Evolutionary conservation across 2,888 invertebrate genomes (phyloP).

Genomic region (Harpagoxenus sublaevis): DNA sequence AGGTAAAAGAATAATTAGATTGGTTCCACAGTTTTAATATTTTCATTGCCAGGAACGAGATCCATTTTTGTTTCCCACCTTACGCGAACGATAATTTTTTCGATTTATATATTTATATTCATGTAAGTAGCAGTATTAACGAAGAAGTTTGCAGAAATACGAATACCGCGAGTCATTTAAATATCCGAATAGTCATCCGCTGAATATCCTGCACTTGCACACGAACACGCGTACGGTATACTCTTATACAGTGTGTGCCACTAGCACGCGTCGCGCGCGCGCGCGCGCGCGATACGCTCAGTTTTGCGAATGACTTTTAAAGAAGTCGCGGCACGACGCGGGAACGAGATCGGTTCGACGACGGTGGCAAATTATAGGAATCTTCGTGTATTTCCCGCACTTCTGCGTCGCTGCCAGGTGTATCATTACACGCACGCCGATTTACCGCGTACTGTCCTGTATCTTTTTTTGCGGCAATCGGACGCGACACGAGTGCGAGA

Average conservation of each 20-base stretch:
- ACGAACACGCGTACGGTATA: neutral
- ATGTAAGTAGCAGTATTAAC: neutral
- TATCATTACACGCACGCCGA: slow-evolving; percentile 43
- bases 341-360: slow-evolving; percentile 24
- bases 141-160: neutral
- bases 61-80: slow-evolving; percentile 1
- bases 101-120: neutral
- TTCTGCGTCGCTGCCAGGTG: neutral
- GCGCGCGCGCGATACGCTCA: neutral
- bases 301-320: slow-evolving; percentile 18
- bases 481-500: slow-evolving; percentile 20
- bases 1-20: slow-evolving; percentile 33
- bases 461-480: slow-evolving; percentile 35
- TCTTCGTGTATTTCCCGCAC: slow-evolving; percentile 29
- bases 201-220: neutral
- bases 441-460: slow-evolving; percentile 1
- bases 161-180: neutral
- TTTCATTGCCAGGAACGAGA: neutral
- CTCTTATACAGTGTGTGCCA: slow-evolving; percentile 16
- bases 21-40: slow-evolving; percentile 15
- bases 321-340: neutral
- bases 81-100: neutral
- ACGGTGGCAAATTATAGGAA: slow-evolving; percentile 45
- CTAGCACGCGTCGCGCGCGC: slow-evolving; percentile 1
- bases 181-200: slow-evolving; percentile 6